Conservation (phyloP, 2,113 vertebrate species). For the Zingel zingel region DNA sequence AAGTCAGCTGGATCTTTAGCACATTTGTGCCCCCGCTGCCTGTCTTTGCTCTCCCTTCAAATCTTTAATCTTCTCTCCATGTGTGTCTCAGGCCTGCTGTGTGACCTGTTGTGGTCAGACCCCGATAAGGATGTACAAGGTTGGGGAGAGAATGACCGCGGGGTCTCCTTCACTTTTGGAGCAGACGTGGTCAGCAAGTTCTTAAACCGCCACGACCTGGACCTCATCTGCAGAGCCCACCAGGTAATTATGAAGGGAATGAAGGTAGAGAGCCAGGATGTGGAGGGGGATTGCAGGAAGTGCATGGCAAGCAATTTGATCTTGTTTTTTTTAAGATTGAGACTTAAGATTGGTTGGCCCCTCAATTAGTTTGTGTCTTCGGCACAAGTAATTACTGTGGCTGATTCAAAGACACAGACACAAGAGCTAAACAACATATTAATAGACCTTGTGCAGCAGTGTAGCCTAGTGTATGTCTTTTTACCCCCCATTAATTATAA, state of each 20-base stretch:
- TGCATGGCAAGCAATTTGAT: not conserved
- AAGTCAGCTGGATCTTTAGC: not conserved
- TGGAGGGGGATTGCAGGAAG: not conserved
- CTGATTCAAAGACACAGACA: slow-evolving; percentile 9
- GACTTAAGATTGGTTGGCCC: not conserved
- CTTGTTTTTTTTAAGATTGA: not conserved
- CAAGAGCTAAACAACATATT: slow-evolving; percentile 15
- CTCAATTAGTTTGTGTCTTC: slow-evolving; percentile 9
- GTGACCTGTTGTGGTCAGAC: slow-evolving; percentile 98
- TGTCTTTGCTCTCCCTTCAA: not conserved
- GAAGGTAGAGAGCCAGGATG: not conserved
- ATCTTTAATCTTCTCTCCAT: slow-evolving; percentile 15
- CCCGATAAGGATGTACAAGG: slow-evolving; percentile 99
- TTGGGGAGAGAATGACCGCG: slow-evolving; percentile 99
- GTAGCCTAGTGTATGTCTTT: not conserved
- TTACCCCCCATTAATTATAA: not conserved
- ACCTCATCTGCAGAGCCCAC: slow-evolving; percentile 98
- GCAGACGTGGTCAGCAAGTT: slow-evolving; percentile 99
- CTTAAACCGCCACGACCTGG: slow-evolving; percentile 98
- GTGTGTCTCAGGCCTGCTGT: slow-evolving; percentile 89
- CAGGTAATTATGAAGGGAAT: slow-evolving; percentile 85
- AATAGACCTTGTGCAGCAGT: slow-evolving; percentile 3
- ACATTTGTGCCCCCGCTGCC: not conserved
- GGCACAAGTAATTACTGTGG: slow-evolving; percentile 1
- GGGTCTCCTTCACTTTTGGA: slow-evolving; percentile 98